These are phyloP conservation scores for Grantiella picta DNA, from an alignment of 2,113 vertebrate species.

Conservation along the genomic window DNA sequence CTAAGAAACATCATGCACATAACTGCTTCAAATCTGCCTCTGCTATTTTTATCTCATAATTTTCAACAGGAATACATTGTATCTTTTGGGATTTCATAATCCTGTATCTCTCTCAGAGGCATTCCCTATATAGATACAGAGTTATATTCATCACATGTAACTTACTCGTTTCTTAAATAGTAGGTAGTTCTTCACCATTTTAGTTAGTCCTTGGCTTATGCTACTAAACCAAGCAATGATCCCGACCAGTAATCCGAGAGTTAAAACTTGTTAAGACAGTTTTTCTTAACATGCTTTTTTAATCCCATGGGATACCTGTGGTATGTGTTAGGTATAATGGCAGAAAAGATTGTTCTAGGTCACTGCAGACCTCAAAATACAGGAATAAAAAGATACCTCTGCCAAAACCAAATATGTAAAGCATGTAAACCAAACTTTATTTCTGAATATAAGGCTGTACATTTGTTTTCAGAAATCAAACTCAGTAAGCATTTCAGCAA, in stretches of 20 bases:
- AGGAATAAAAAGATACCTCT: not conserved
- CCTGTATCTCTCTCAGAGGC: not conserved
- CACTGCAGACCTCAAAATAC: not conserved
- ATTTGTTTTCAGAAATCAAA: not conserved
- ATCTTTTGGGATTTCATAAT: not conserved
- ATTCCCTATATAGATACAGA: not conserved
- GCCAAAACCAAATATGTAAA: not conserved
- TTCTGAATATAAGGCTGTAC: not conserved
- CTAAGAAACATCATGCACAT: not conserved
- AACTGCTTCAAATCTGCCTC: not conserved
- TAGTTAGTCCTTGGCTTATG: not conserved
- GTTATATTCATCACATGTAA: not conserved
- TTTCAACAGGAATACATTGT: not conserved
- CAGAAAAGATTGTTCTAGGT: not conserved
- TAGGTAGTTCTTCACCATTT: not conserved
- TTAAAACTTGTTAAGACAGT: not conserved
- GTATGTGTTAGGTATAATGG: not conserved
- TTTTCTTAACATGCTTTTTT: not conserved
- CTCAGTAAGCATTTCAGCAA: not conserved
- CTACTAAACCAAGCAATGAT: not conserved
- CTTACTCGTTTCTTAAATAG: not conserved
- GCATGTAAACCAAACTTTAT: not conserved
- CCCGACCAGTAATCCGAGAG: not conserved
- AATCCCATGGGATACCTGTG: not conserved
- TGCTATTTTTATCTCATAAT: not conserved